Conservation (phyloP, 2,113 vertebrate species). For the Neotragus moschatus region DNA sequence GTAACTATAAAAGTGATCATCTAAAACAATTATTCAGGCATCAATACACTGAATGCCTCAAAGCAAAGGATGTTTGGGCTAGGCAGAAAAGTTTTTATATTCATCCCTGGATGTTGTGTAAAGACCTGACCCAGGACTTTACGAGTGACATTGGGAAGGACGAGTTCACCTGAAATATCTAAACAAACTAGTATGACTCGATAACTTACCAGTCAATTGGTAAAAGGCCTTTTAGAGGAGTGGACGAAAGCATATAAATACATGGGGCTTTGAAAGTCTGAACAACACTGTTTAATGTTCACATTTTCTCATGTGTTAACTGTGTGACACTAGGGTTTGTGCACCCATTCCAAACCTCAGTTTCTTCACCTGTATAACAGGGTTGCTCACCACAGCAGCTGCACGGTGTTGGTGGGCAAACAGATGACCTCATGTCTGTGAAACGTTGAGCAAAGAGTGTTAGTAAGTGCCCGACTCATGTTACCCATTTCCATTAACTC, state of each 20-base stretch:
- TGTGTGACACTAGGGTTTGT: background rate
- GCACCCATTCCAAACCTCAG: background rate
- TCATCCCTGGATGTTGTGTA: background rate
- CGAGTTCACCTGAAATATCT: background rate
- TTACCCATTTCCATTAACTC: background rate
- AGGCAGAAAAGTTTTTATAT: background rate
- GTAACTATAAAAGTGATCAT: background rate
- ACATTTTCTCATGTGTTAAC: background rate
- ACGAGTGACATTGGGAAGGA: background rate
- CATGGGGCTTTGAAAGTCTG: background rate
- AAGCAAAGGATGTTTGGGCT: background rate
- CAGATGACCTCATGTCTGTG: background rate
- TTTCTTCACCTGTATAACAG: background rate
- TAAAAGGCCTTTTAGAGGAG: background rate
- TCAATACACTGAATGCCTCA: background rate
- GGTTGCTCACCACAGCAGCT: background rate
- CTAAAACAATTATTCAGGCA: background rate
- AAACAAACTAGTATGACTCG: background rate
- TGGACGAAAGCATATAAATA: background rate
- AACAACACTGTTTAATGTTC: background rate
- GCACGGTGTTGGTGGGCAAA: rapidly evolving
- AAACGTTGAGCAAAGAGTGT: background rate
- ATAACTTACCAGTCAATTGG: background rate
- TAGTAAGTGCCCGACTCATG: background rate
- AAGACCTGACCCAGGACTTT: background rate